phyloP scores from a whole-genome alignment of 2,888 invertebrate species.

The Caenorhabditis wallacei region DNA sequence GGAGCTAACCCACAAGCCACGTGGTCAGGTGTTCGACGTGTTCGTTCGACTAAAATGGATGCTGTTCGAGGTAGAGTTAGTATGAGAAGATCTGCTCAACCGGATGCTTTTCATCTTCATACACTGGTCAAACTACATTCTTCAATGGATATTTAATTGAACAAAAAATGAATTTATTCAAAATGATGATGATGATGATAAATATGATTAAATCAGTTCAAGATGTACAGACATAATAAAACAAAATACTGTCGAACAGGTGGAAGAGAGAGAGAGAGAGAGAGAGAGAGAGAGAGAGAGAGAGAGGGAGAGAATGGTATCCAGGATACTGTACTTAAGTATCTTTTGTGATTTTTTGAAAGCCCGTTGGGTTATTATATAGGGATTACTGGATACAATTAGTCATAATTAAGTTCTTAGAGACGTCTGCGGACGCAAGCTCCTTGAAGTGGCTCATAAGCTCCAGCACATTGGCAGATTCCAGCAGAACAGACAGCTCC shows the following conservation, averaged over 20 bases:
- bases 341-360: conserved; percentile 46
- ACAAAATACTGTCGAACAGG: conserved; percentile 43
- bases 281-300: background rate
- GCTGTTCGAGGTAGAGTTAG: conserved; percentile 66
- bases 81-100: conserved; percentile 66
- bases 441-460: conserved; percentile 72
- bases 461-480: conserved; percentile 73
- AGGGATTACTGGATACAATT: conserved; percentile 39
- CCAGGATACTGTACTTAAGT: conserved; percentile 46
- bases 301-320: conserved; percentile 22
- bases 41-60: conserved; percentile 59
- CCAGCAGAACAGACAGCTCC: conserved; percentile 77
- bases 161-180: conserved; percentile 41
- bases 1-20: conserved; percentile 79
- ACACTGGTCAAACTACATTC: conserved; percentile 70
- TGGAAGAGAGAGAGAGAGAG: conserved; percentile 6
- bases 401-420: conserved; percentile 28
- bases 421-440: conserved; percentile 76
- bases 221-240: conserved; percentile 43
- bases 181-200: conserved; percentile 37
- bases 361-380: conserved; percentile 39
- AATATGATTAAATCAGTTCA: conserved; percentile 38
- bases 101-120: conserved; percentile 73
- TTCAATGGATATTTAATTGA: conserved; percentile 57
- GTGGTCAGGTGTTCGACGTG: conserved; percentile 67